A percentile compares a stretch with the other conserved stretches of the same genome.
These are phyloP conservation scores for Myripristis jacobus DNA, from an alignment of 2,797 vertebrate species.

Conservation along the genomic window DNA sequence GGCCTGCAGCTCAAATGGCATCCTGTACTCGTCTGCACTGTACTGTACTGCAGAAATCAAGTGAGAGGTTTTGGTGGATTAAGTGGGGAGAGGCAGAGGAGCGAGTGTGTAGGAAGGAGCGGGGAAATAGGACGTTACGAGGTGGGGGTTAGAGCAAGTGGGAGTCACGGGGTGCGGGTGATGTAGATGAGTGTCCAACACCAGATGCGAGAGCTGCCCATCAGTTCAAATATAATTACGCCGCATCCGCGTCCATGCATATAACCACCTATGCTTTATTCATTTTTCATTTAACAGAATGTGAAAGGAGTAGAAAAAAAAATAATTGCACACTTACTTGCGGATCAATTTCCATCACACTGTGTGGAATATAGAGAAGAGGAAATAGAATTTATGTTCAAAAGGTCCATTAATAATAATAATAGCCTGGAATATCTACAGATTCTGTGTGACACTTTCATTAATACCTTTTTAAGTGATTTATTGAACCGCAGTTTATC, in stretches of 20 bases:
- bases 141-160: constrained; percentile 11
- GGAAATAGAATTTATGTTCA: constrained; percentile 79
- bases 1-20: too few species aligned
- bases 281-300: constrained; percentile 72
- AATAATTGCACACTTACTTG: constrained; percentile 72
- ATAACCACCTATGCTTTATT: constrained; percentile 68
- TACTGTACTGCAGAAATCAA: not conserved
- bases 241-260: constrained; percentile 70
- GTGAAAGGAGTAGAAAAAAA: constrained; percentile 37
- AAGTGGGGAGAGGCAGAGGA: constrained; percentile 1
- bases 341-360: constrained; percentile 82
- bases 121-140: not conserved
- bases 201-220: constrained; percentile 68
- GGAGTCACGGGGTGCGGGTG: constrained; percentile 6
- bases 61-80: not conserved
- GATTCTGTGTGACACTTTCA: constrained; percentile 75
- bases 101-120: not conserved
- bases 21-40: not conserved
- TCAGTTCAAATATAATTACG: constrained; percentile 78
- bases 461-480: constrained; percentile 79
- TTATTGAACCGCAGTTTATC: constrained; percentile 66
- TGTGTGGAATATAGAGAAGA: constrained; percentile 59
- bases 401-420: constrained; percentile 82
- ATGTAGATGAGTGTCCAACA: constrained; percentile 53
- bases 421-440: constrained; percentile 78